Evolutionary conservation across 2,113 vertebrate genomes (phyloP).

Genomic region (Osmerus eperlanus): DNA sequence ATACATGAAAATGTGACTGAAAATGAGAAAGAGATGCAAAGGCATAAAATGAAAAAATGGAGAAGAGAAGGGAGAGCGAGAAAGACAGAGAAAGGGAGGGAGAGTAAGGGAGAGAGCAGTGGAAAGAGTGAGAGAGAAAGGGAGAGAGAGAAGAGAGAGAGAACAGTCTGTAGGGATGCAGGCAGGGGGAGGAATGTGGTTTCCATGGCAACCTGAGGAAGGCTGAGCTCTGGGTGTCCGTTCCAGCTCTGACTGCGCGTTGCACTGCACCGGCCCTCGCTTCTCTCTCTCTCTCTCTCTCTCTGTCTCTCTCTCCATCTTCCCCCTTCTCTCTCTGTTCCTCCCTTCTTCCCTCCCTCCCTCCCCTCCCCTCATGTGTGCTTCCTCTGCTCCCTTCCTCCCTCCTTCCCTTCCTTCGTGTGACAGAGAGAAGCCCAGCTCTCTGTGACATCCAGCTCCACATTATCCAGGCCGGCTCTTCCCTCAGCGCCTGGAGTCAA

Average conservation of each 20-base stretch:
- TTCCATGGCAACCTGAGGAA: slow-evolving; percentile 77
- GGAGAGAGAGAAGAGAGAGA: slow-evolving; percentile 41
- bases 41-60: slow-evolving; percentile 40
- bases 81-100: slow-evolving; percentile 35
- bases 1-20: slow-evolving; percentile 7
- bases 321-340: slow-evolving; percentile 27
- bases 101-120: slow-evolving; percentile 26
- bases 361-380: background rate
- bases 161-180: slow-evolving; percentile 78
- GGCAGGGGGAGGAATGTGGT: slow-evolving; percentile 81
- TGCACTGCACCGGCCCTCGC: slow-evolving; percentile 75
- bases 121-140: slow-evolving; percentile 48
- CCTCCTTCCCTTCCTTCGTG: slow-evolving; percentile 49
- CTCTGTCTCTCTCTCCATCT: slow-evolving; percentile 26
- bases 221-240: slow-evolving; percentile 80
- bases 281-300: slow-evolving; percentile 45
- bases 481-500: slow-evolving; percentile 30
- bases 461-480: slow-evolving; percentile 39
- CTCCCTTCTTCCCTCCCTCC: slow-evolving; percentile 6
- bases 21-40: slow-evolving; percentile 36
- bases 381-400: slow-evolving; percentile 12
- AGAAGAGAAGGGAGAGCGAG: slow-evolving; percentile 45
- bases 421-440: slow-evolving; percentile 39
- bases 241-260: slow-evolving; percentile 69
- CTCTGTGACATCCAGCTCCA: slow-evolving; percentile 18